Base-by-base conservation (phyloP, 2,797 vertebrate genomes). In the Gobio occitaniae region DNA sequence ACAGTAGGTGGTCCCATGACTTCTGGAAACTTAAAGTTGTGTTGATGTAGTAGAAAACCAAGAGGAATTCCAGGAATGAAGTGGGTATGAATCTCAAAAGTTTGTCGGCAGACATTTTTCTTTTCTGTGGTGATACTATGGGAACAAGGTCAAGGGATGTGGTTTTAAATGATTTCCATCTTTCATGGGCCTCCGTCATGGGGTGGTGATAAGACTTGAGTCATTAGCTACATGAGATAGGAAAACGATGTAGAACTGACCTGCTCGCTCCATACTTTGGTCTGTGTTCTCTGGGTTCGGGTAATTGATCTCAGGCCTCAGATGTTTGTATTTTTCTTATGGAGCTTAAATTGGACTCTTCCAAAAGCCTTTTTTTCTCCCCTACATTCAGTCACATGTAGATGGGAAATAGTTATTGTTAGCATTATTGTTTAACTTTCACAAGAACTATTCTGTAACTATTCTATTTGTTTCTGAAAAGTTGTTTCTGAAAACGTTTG, bases 201-300 rank as follows among this genome's bases (percentile, higher is more conserved):
- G 11, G 25, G 61, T 69, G 75, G 56, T 29, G 82, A 86, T 86
- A 86, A 82, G 85, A 56, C 54, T 48, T 78, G 83, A 87, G 86
- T 78, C 76, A 78, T 87, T 87, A 85, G 80, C 77, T 83, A 13
- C 25, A 47, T 80, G 70, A 86, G 83, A 81, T 70, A 75, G 63
- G 5, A 50, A 71, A 54, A 59, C 41, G 80, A 83, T 78, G 63
- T 66, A 41, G 65, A 78, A 48, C 32, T 32, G 32, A 56, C 72
- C 63, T 54, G 54, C 52, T 87, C 16, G 16, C 47, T 50, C 12
- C 11, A 19, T 59, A 48, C 78, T 70, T 84, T 70, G 29, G 38
- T 77, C 83, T 84, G 83, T n/a, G 19, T 68, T 79, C 44, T 78
- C 66, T 80, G 48, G 48, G 50, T 66, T 80, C 8, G 4, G 32